These are phyloP conservation scores for Pseudorasbora parva DNA, from an alignment of 2,113 vertebrate genomes.

Conservation along the genomic window DNA sequence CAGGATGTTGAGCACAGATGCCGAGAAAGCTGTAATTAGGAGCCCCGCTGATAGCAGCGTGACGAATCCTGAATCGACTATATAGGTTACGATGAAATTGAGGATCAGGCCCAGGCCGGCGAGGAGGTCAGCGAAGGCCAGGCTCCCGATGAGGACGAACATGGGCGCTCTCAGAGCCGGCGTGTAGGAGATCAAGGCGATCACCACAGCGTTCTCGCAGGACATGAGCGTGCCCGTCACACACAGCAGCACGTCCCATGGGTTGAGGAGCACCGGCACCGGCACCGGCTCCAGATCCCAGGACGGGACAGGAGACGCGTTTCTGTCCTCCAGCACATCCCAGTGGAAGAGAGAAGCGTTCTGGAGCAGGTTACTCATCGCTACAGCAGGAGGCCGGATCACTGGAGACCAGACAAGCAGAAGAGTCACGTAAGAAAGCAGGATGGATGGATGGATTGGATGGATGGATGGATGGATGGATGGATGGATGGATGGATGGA, in stretches of 20 bases:
- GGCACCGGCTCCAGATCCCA: constrained; percentile 14
- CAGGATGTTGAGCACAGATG: constrained; percentile 86
- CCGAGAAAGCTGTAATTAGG: constrained; percentile 87
- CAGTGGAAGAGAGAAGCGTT: constrained; percentile 56
- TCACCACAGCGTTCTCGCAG: constrained; percentile 89
- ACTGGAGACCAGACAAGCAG: constrained; percentile 66
- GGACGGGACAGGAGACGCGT: constrained; percentile 56
- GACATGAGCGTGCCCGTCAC: constrained; percentile 87
- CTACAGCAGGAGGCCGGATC: constrained; percentile 78
- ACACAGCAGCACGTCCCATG: constrained; percentile 88
- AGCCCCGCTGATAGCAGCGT: constrained; percentile 80
- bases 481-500: no score
- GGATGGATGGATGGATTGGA: no score
- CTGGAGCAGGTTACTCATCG: constrained; percentile 65
- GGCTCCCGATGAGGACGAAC: constrained; percentile 87
- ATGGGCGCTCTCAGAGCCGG: constrained; percentile 83
- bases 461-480: no score
- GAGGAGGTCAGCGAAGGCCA: constrained; percentile 86
- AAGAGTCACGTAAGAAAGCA: neutral
- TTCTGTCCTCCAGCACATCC: constrained; percentile 62
- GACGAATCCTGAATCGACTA: constrained; percentile 76
- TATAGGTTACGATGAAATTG: constrained; percentile 84
- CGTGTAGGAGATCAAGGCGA: constrained; percentile 86
- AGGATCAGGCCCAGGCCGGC: constrained; percentile 86
- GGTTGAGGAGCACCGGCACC: constrained; percentile 69